Evolutionary conservation across 2,888 invertebrate genomes (phyloP), one percentile per base, ranked within the genome.

Genomic region (Melolontha melolontha): DNA sequence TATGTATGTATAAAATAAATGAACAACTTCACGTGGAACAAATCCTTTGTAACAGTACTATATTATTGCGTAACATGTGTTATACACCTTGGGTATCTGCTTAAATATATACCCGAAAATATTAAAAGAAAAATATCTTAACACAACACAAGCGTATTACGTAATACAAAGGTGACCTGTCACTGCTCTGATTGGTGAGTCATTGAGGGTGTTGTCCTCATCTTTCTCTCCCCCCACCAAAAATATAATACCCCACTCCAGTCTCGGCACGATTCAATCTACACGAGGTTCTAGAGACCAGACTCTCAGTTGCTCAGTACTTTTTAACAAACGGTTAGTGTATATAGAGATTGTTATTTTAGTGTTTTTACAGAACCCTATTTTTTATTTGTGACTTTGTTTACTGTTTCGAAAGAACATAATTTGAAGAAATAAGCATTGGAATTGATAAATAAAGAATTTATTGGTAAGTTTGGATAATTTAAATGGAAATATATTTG

Each of bases 201-300:
- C 84, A 84, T 80, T 76, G 83, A 84, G 84, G 84, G 84, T 84
- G 84, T 84, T 84, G 84, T 83, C 83, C 84, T 84, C 83, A 77
- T 78, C 75, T 78, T 74, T 78, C 76, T 79, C 79, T 78, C 71
- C 75, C 78, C 76, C 66, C 74, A 67, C 71, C 71, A 71, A 59
- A 75, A 69, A 72, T 74, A 70, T 70, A 69, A 69, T 71, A 74
- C 75, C 74, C 75, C 77, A 70, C 74, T 72, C 63, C 71, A 65
- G 64, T 49, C 68, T 70, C 70, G 70, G 57, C 67, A 70, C 75
- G 75, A 72, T 71, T 73, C 59, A 67, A 71, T 66, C 72, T 70
- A 70, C 71, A 73, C 74, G 73, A 74, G 74, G 68, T 57, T 52
- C 65, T 54, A 55, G 65, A 64, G 39, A 64, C 66, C 59, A 66